These are phyloP conservation scores for Carassius auratus DNA, from an alignment of 2,113 vertebrate species.

Conservation along the genomic window DNA sequence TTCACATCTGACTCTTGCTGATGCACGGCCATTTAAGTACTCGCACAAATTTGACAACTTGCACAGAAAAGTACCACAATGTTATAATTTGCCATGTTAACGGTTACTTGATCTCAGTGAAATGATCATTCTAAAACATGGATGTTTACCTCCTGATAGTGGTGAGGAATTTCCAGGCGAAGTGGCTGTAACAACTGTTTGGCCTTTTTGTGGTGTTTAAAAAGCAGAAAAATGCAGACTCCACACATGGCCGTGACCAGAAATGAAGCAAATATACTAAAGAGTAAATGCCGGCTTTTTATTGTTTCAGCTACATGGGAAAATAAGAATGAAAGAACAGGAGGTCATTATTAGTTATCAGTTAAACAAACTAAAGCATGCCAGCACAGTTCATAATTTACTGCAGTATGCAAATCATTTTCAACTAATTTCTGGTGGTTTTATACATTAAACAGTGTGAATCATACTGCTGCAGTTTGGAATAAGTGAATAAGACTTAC, in stretches of 20 bases:
- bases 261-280: background rate
- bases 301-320: background rate
- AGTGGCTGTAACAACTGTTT: conserved; percentile 28
- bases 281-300: background rate
- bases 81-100: too few species aligned
- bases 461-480: background rate
- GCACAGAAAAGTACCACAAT: background rate
- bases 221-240: conserved; percentile 19
- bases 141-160: conserved; percentile 41
- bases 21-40: background rate
- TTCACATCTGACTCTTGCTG: background rate
- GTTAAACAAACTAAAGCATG: background rate
- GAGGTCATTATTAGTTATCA: background rate
- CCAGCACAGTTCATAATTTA: background rate
- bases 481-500: conserved; percentile 37
- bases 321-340: conserved; percentile 63
- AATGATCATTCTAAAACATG: background rate
- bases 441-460: background rate
- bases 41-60: background rate
- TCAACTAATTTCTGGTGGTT: too few species aligned
- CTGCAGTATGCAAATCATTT: background rate
- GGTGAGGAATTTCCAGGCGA: conserved; percentile 22
- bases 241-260: background rate
- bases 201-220: conserved; percentile 28
- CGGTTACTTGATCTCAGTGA: background rate